These are phyloP conservation scores for Drosophila parthenogenetica DNA, from an alignment of 2,888 invertebrate species.

Conservation along the genomic window DNA sequence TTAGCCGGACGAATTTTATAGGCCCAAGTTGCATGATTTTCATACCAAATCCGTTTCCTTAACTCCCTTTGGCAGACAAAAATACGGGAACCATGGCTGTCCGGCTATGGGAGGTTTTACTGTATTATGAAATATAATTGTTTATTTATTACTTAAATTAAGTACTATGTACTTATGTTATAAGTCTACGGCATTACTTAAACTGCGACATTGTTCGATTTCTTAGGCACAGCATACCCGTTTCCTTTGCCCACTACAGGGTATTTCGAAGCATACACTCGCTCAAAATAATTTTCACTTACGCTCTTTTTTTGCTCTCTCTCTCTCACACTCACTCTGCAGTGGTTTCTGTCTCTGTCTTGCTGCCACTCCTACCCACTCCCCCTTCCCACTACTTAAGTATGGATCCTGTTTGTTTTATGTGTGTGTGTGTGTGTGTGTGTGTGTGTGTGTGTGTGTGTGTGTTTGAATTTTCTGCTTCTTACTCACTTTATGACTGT, in stretches of 20 bases:
- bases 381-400: conserved; percentile 2
- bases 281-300: conserved; percentile 36
- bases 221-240: too few relatives aligned
- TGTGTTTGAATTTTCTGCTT: conserved; percentile 15
- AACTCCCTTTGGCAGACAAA: too few relatives aligned
- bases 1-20: too few relatives aligned
- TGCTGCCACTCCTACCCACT: not conserved
- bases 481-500: conserved; percentile 10
- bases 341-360: not conserved
- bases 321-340: not conserved
- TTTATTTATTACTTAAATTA: too few relatives aligned
- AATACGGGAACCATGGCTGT: too few relatives aligned
- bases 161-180: too few relatives aligned
- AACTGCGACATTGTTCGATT: too few relatives aligned
- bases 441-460: not conserved
- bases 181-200: too few relatives aligned
- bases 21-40: too few relatives aligned
- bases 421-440: conserved; percentile 2
- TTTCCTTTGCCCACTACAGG: not conserved
- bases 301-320: conserved; percentile 13
- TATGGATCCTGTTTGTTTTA: conserved; percentile 24
- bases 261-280: conserved; percentile 6
- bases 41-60: too few relatives aligned
- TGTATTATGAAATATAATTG: too few relatives aligned
- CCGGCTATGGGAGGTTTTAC: too few relatives aligned